Evolutionary conservation across 2,797 vertebrate species (phyloP).

Genomic region (Pipistrellus pipistrellus): DNA sequence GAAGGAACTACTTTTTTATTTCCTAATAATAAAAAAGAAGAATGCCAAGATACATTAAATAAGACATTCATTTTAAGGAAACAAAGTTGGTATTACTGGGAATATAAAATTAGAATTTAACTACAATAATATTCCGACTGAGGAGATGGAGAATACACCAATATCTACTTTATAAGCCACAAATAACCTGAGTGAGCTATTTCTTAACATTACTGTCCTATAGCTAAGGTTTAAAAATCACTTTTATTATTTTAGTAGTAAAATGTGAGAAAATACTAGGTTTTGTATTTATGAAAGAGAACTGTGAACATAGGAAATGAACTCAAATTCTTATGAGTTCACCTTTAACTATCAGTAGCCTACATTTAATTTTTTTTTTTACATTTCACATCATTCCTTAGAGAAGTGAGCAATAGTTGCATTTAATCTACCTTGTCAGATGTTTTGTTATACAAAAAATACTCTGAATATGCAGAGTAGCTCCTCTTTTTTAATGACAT

Average conservation of each 20-base stretch:
- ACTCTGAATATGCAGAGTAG: conserved; percentile 38
- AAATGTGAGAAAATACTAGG: conserved; percentile 36
- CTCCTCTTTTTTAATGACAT: conserved; percentile 51
- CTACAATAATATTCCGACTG: conserved; percentile 50
- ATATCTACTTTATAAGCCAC: conserved; percentile 59
- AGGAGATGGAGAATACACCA: conserved; percentile 43
- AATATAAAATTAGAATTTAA: conserved; percentile 66
- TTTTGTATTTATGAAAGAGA: conserved; percentile 34
- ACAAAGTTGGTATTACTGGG: conserved; percentile 49
- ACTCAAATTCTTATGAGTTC: conserved; percentile 25
- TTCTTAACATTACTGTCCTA: conserved; percentile 47
- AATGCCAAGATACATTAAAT: conserved; percentile 61
- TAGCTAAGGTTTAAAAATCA: conserved; percentile 52
- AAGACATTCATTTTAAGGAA: conserved; percentile 73
- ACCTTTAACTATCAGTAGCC: conserved; percentile 23
- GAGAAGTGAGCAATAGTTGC: not conserved
- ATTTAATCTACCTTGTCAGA: conserved; percentile 32
- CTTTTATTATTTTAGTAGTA: conserved; percentile 60
- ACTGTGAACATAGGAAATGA: conserved; percentile 14
- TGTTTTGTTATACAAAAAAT: conserved; percentile 63
- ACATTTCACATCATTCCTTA: conserved; percentile 36
- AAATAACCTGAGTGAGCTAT: conserved; percentile 52
- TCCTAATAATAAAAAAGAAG: conserved; percentile 53
- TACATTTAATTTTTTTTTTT: conserved; percentile 40
- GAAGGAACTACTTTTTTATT: conserved; percentile 72